These are phyloP conservation scores for Lamellibrachia luymesi DNA, from an alignment of 1,140 invertebrate species.

Conservation along the genomic window DNA sequence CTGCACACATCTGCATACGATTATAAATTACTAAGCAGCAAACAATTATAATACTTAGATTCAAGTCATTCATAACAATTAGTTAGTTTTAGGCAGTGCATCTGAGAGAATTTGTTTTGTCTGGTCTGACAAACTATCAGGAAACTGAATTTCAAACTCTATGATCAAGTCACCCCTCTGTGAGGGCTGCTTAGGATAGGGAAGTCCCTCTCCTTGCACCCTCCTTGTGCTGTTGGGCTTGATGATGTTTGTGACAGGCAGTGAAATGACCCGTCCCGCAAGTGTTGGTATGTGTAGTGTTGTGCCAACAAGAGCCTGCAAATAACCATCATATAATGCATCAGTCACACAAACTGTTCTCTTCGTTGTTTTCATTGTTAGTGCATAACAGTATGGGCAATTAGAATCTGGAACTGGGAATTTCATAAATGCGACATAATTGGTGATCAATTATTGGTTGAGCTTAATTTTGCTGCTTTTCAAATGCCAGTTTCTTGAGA, in stretches of 20 bases:
- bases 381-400: no score
- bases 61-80: not conserved
- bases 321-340: not conserved
- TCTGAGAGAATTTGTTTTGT: slow-evolving; percentile 16
- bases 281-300: slow-evolving; percentile 90
- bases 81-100: not conserved
- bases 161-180: slow-evolving; percentile 92
- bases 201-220: slow-evolving; percentile 89
- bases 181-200: slow-evolving; percentile 89
- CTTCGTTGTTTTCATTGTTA: no score
- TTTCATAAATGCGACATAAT: no score
- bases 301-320: slow-evolving; percentile 84
- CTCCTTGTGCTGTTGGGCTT: slow-evolving; percentile 88
- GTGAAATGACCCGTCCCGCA: slow-evolving; percentile 76
- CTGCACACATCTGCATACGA: not conserved
- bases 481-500: no score
- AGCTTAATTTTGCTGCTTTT: no score
- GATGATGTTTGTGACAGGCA: slow-evolving; percentile 85
- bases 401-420: no score
- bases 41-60: not conserved
- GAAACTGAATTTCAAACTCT: slow-evolving; percentile 96
- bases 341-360: not conserved
- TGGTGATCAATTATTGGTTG: no score
- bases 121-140: slow-evolving; percentile 71
- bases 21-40: not conserved